Evolutionary conservation across 2,888 invertebrate species (phyloP), one percentile per base, ranked within the genome.

Genomic region (Stomorhina lunata): DNA sequence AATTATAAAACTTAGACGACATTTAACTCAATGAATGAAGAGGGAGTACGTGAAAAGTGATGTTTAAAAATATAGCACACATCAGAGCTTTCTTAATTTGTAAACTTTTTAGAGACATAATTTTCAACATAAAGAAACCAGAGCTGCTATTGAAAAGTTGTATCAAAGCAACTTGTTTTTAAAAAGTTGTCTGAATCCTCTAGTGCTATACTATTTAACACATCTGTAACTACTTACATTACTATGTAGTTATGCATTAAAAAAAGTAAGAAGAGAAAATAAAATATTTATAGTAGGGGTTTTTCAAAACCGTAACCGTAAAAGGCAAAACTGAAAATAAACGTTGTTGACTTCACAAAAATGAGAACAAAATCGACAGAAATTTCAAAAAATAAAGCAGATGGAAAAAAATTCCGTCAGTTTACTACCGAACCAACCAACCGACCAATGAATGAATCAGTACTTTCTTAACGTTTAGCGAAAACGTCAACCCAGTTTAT

Each of bases 1-100:
- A 15, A 65, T 2, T 59, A 57, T 53, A 63, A 29, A 37, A 55
- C 34, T 72, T 72, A 57, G 55, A 65, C 48, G 68, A 48, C 59
- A 76, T 68, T 59, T 22, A 10, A 29, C 40, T 50, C 22, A 48
- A 17, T 68, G 34, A 27, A 40, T 50, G n/a, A 10, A 27, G 10
- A 61, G 61, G 4, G 20, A 32, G 43, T 7, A 43, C 6, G 5
- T 1, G 50, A 32, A 2, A 57, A 76, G 66, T 27, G 20, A 9
- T 20, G 59, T 22, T 32, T 15, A 15, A 32, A 50, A 75, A 25
- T 34, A 22, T 55, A 34, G 15, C n/a, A 65, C 37, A 37, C 3
- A 12, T 34, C n/a, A 6, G 15, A 15, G 43, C 12, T n/a, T n/a
- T n/a, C n/a, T n/a, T n/a, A n/a, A n/a, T n/a, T n/a, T n/a, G n/a